These are phyloP conservation scores for Nyleta sp. DNA, from an alignment of 2,888 invertebrate genomes.

Conservation along the genomic window DNA sequence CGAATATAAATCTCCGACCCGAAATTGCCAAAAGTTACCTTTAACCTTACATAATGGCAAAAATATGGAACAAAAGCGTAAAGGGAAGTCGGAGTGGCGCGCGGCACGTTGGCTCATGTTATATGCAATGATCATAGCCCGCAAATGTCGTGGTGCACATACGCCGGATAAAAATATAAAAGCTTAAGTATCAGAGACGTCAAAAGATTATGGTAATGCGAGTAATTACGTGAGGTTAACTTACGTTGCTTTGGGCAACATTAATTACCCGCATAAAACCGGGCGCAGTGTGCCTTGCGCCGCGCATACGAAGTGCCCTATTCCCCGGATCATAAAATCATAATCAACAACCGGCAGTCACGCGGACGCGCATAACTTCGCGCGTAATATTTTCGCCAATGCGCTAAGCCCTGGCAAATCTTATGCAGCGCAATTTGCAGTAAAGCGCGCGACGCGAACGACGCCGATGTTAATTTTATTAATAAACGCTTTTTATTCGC, in stretches of 20 bases:
- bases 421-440: too few species aligned
- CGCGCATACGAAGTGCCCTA: slow-evolving; percentile 71
- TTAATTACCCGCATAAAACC: slow-evolving; percentile 72
- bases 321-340: slow-evolving; percentile 71
- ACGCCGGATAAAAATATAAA: slow-evolving; percentile 26
- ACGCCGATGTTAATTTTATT: slow-evolving; percentile 18
- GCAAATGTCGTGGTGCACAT: slow-evolving; percentile 35
- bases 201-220: slow-evolving; percentile 70
- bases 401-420: slow-evolving; percentile 12
- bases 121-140: slow-evolving; percentile 48
- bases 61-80: slow-evolving; percentile 38
- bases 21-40: slow-evolving; percentile 34
- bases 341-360: slow-evolving; percentile 58
- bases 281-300: slow-evolving; percentile 45
- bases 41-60: slow-evolving; percentile 34
- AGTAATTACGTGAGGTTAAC: slow-evolving; percentile 68
- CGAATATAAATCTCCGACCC: slow-evolving; percentile 4
- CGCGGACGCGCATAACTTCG: slow-evolving; percentile 34
- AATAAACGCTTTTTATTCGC: slow-evolving; percentile 10
- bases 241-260: slow-evolving; percentile 68
- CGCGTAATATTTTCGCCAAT: too few species aligned
- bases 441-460: not conserved
- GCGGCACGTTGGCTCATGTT: slow-evolving; percentile 36
- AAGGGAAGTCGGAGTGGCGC: slow-evolving; percentile 13
- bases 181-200: slow-evolving; percentile 41